These are phyloP conservation scores for Epinephelus coioides DNA, from an alignment of 2,797 vertebrate species.

Conservation along the genomic window DNA sequence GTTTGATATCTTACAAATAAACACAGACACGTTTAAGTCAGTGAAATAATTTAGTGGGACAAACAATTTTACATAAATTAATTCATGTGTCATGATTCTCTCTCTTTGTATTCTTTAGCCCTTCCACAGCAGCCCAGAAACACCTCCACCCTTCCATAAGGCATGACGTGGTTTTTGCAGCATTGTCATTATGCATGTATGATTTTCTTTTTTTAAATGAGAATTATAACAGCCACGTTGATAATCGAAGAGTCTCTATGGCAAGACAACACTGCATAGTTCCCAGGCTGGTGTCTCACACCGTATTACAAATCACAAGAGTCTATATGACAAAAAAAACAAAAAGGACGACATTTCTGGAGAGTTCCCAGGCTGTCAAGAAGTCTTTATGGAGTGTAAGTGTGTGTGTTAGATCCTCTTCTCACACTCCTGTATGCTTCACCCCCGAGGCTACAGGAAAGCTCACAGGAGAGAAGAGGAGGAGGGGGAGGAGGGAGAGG, in stretches of 20 bases:
- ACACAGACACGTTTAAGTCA: slow-evolving; percentile 37
- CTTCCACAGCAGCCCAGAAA: slow-evolving; percentile 33
- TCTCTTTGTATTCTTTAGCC: slow-evolving; percentile 23
- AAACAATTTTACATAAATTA: slow-evolving; percentile 71
- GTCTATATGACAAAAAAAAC: not conserved
- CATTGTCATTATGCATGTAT: not conserved
- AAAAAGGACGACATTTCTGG: slow-evolving; percentile 19
- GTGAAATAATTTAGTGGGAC: slow-evolving; percentile 81
- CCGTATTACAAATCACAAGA: slow-evolving; percentile 11
- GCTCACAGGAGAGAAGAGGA: not conserved
- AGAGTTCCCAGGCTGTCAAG: slow-evolving; percentile 65
- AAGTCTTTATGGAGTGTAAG: slow-evolving; percentile 62
- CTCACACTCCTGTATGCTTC: slow-evolving; percentile 52
- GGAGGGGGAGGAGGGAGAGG: not conserved
- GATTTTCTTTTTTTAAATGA: not conserved
- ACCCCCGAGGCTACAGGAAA: slow-evolving; percentile 28
- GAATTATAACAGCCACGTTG: not conserved
- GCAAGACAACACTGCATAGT: slow-evolving; percentile 21
- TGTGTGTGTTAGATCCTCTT: slow-evolving; percentile 49
- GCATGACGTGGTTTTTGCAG: slow-evolving; percentile 52
- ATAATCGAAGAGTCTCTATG: not conserved
- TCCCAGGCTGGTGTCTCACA: slow-evolving; percentile 37
- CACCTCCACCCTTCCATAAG: slow-evolving; percentile 15
- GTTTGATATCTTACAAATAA: not conserved
- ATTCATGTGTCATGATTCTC: slow-evolving; percentile 42